Evolutionary conservation across 2,888 invertebrate species (phyloP), one percentile per base, ranked within the genome.

Genomic region (Helleia helle): DNA sequence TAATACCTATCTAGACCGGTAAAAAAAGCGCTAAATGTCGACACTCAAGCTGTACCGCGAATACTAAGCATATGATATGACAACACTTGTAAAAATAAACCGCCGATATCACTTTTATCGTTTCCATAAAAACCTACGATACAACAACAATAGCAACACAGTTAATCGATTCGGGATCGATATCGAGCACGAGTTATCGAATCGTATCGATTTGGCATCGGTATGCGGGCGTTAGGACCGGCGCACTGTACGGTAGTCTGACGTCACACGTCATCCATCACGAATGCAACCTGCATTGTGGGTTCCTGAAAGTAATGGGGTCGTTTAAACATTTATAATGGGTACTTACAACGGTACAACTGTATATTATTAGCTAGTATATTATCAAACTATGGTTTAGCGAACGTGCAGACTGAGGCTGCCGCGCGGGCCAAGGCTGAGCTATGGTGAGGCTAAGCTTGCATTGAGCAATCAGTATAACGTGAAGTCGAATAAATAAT

Each of bases 201-300:
- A 27, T 11, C 17, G 31, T 17, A 12, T 24, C 24, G 36, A 18
- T 24, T 36, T n/a, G 9, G 13, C n/a, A 13, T 13, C 36, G 36
- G 36, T 22, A 22, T 8, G 22, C 22, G 22, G 22, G n/a, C n/a
- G n/a, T 8, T 22, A 5, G 22, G 22, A 8, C 47, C 44, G 38
- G 39, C 50, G 44, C 45, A 41, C 45, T 42, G 26, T 38, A 49
- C 47, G 41, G 40, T 39, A 40, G 30, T 27, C 36, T 61, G 65
- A 71, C 70, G 68, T 83, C 72, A 84, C 51, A 84, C 83, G 73
- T 71, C 80, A 62, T 84, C 71, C 83, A 84, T 70, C 81, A 84
- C 84, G 58, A 84, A 83, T 76, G 83, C 84, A 56, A 84, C 76
- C 47, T 66, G 81, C 84, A 84, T 84, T 74, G 81, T 79, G 77